These are phyloP conservation scores for Boloria selene DNA, from an alignment of 2,888 invertebrate species.

Conservation along the genomic window DNA sequence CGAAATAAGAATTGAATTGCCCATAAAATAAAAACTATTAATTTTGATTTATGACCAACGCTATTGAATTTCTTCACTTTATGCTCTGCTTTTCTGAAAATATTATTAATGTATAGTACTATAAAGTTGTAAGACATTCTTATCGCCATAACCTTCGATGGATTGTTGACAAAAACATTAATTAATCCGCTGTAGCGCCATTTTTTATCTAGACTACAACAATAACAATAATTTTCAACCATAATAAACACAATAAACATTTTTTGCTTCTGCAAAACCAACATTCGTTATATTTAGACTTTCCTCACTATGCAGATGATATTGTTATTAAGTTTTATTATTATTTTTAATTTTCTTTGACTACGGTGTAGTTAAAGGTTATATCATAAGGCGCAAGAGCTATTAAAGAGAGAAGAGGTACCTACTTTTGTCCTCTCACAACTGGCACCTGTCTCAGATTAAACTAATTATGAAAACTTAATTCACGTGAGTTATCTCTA, in stretches of 20 bases:
- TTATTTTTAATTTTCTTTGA: too few species aligned
- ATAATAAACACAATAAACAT: neutral
- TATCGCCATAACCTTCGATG: too few species aligned
- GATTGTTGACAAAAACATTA: too few species aligned
- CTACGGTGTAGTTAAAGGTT: too few species aligned
- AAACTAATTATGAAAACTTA: slow-evolving; percentile 7
- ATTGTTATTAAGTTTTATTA: neutral
- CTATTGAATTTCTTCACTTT: neutral
- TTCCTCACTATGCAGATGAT: neutral
- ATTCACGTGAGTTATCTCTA: slow-evolving; percentile 17
- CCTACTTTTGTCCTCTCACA: neutral
- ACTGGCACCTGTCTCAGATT: slow-evolving; percentile 14
- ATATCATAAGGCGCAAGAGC: neutral
- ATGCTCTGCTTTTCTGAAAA: too few species aligned
- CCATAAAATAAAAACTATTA: neutral
- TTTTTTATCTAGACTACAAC: too few species aligned
- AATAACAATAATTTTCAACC: too few species aligned
- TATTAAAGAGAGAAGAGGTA: slow-evolving; percentile 4
- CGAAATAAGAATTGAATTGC: neutral
- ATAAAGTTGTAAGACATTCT: too few species aligned
- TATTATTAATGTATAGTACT: too few species aligned
- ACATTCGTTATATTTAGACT: neutral
- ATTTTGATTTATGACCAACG: neutral
- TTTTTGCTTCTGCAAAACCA: neutral
- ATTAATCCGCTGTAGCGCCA: too few species aligned